These are phyloP conservation scores for Drosophila takahashii DNA, from an alignment of 1,140 invertebrate genomes.

Conservation along the genomic window DNA sequence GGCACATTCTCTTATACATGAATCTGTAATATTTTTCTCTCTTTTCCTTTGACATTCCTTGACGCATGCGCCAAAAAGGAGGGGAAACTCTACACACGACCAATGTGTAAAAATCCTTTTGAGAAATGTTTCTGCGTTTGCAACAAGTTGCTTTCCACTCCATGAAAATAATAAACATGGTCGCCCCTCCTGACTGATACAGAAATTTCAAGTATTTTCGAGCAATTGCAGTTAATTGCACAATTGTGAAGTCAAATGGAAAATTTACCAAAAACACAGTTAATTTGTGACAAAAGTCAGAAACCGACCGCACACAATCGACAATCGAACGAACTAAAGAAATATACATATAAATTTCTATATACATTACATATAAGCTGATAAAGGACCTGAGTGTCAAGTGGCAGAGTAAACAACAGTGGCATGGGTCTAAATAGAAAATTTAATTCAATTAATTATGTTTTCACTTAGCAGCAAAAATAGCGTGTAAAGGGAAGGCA, in stretches of 20 bases:
- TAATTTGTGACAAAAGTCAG: conserved; percentile 47
- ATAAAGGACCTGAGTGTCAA: conserved; percentile 23
- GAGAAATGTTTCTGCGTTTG: conserved; percentile 41
- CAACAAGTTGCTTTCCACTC: conserved; percentile 65
- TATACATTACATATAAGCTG: not conserved
- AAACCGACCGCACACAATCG: conserved; percentile 25
- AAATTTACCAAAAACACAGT: conserved; percentile 69
- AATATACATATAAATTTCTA: not conserved
- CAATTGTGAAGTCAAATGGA: conserved; percentile 71
- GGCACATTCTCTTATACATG: conserved; percentile 59
- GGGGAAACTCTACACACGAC: conserved; percentile 50
- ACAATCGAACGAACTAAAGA: conserved; percentile 21
- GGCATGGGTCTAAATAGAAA: conserved; percentile 66
- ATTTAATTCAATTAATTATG: conserved; percentile 82
- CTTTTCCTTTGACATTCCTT: too few relatives aligned
- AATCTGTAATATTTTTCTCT: conserved; percentile 6
- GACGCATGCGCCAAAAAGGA: conserved; percentile 48
- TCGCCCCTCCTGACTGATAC: not conserved
- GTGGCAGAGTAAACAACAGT: conserved; percentile 18
- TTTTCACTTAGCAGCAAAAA: conserved; percentile 67
- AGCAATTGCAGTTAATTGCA: conserved; percentile 66
- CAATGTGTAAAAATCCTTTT: conserved; percentile 14
- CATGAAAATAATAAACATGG: conserved; percentile 16
- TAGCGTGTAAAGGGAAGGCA: not conserved
- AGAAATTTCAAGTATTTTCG: conserved; percentile 7